These are phyloP conservation scores for Ramphastos sulfuratus DNA, from an alignment of 2,113 vertebrate species.

Conservation along the genomic window DNA sequence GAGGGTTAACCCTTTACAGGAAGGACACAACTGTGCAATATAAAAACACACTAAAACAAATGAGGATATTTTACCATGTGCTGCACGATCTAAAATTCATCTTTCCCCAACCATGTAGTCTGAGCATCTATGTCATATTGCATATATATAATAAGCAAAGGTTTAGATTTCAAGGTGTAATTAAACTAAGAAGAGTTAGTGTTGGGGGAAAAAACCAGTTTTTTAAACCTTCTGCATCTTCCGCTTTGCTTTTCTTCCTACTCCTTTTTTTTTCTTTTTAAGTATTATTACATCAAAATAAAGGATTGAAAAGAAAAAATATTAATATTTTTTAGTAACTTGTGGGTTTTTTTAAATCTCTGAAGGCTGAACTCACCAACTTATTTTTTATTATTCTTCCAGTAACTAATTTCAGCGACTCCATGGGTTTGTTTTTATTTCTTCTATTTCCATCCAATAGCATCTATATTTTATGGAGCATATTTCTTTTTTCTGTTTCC, in stretches of 20 bases:
- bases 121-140: constrained; percentile 5
- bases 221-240: not conserved
- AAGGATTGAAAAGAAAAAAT: no score
- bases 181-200: constrained; percentile 29
- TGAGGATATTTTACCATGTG: constrained; percentile 40
- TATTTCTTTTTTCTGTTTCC: not conserved
- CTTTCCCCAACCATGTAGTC: constrained; percentile 16
- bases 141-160: not conserved
- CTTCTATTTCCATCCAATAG: not conserved
- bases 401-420: not conserved
- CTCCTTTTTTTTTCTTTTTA: not conserved
- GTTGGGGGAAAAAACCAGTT: not conserved
- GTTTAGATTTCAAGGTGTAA: constrained; percentile 12
- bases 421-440: not conserved
- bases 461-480: not conserved
- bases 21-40: constrained; percentile 56
- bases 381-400: not conserved
- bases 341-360: not conserved
- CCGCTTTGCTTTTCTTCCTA: not conserved
- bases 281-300: not conserved
- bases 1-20: no score
- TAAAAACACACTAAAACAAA: constrained; percentile 77
- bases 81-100: constrained; percentile 49
- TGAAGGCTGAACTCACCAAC: not conserved
- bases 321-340: no score